phyloP scores from a whole-genome alignment of 2,888 invertebrate genomes.

The Caradrina clavipalpis region DNA sequence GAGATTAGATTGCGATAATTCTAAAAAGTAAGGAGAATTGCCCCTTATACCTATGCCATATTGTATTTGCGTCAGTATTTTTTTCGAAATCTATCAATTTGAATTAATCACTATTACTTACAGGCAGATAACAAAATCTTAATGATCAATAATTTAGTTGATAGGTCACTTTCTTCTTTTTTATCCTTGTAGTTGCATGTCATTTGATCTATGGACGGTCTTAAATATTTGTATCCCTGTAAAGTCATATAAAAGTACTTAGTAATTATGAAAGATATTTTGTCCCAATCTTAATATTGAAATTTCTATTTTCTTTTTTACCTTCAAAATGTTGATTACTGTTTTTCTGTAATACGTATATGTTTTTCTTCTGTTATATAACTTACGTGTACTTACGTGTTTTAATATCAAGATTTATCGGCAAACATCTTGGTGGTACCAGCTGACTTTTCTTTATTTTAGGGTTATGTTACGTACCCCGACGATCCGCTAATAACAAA shows the following conservation, averaged over 20 bases:
- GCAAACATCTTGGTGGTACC: no score
- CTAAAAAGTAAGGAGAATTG: no score
- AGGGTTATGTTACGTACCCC: no score
- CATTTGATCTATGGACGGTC: not conserved
- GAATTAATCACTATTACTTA: not conserved
- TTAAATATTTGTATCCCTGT: not conserved
- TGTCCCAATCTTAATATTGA: no score
- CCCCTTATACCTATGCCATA: not conserved
- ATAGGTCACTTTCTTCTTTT: not conserved
- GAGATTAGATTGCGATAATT: no score
- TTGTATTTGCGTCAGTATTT: not conserved
- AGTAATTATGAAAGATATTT: not conserved
- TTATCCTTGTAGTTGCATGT: not conserved
- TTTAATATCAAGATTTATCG: no score
- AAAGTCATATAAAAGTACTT: not conserved
- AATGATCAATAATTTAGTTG: not conserved
- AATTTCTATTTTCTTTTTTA: no score
- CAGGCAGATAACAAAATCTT: not conserved
- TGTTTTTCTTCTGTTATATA: not conserved
- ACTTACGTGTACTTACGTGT: no score
- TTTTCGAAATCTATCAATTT: not conserved
- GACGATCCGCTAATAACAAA: no score
- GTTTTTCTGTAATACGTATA: no score
- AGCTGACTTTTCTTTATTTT: no score
- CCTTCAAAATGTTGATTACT: not conserved